phyloP scores from a whole-genome alignment of 2,113 vertebrate genomes.

The Henicopernis longicauda region DNA sequence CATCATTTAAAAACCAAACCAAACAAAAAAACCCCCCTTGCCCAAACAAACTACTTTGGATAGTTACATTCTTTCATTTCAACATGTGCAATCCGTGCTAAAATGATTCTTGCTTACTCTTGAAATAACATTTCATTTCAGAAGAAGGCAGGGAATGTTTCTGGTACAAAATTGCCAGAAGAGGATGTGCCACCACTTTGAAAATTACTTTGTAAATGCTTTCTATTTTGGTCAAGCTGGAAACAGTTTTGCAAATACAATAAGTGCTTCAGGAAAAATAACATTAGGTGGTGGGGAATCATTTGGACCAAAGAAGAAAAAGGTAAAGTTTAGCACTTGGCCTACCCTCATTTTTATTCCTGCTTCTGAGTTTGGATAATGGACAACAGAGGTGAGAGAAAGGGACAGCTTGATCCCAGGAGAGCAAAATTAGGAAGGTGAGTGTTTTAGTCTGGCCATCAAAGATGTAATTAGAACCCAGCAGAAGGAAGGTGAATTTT shows the following conservation, averaged over 20 bases:
- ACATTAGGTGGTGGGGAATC: accelerated
- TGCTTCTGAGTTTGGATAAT: not conserved
- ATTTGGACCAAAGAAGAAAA: not conserved
- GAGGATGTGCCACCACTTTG: not conserved
- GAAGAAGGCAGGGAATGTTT: not conserved
- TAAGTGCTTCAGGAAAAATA: not conserved
- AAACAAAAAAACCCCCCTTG: too few species aligned
- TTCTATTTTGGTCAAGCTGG: not conserved
- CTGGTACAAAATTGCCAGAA: not conserved
- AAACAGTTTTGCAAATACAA: not conserved
- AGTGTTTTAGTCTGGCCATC: not conserved
- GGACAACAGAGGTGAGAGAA: not conserved
- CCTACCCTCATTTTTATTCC: not conserved
- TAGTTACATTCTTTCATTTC: not conserved
- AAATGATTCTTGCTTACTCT: not conserved
- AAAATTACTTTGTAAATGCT: not conserved
- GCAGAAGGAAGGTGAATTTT: not conserved
- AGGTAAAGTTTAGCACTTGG: not conserved
- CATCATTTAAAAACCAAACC: not conserved
- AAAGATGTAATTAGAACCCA: not conserved
- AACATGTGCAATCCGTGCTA: accelerated
- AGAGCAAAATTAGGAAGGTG: not conserved
- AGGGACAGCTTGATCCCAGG: not conserved
- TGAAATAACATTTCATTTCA: not conserved
- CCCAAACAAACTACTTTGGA: not conserved